Evolutionary conservation across 2,113 vertebrate genomes (phyloP).

Genomic region (Dolichotis patagonum): DNA sequence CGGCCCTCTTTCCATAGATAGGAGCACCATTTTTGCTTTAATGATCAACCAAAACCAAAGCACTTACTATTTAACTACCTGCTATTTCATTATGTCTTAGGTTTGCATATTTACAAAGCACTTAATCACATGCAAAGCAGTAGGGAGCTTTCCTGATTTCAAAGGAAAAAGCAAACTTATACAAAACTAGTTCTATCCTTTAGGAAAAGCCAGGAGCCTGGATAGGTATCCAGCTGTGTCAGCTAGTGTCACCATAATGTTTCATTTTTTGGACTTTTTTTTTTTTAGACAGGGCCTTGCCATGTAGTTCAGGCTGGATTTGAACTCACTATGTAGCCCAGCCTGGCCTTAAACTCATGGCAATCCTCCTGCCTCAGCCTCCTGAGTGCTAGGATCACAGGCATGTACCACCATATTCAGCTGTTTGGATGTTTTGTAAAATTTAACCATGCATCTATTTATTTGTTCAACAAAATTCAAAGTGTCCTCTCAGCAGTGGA

Average conservation of each 20-base stretch:
- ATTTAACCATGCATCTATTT: not conserved
- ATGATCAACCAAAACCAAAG: not conserved
- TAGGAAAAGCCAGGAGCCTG: not conserved
- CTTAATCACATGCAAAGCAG: not conserved
- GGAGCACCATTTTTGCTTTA: not conserved
- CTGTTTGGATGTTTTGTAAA: not conserved
- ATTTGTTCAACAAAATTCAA: conserved; percentile 17
- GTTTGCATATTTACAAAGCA: not conserved
- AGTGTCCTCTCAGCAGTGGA: not conserved
- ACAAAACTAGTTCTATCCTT: not conserved
- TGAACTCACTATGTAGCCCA: not conserved
- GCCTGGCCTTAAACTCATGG: not conserved
- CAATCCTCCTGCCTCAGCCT: not conserved
- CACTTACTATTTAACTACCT: not conserved
- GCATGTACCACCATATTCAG: not conserved
- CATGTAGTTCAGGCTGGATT: not conserved
- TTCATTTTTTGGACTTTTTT: not conserved
- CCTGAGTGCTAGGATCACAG: not conserved
- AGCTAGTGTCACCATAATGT: not conserved
- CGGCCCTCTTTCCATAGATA: not conserved
- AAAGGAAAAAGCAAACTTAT: not conserved
- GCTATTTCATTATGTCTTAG: not conserved
- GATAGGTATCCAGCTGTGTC: not conserved
- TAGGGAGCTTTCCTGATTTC: not conserved
- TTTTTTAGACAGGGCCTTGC: not conserved